Conservation (phyloP, 2,113 vertebrate genomes). For the Anseranas semipalmata region DNA sequence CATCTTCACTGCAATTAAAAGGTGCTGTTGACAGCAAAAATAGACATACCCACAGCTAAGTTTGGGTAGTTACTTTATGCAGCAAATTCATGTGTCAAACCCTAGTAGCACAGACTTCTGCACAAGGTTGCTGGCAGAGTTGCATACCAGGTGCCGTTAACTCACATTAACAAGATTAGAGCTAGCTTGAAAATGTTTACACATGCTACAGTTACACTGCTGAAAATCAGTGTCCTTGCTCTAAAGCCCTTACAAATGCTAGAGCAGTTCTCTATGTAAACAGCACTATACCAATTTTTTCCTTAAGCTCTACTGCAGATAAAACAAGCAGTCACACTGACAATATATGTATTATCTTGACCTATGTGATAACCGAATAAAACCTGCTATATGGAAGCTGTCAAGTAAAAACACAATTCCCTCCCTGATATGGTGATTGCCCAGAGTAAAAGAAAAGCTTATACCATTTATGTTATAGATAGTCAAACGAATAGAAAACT, state of each 20-base stretch:
- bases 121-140: not conserved
- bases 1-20: not conserved
- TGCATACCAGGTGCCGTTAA: not conserved
- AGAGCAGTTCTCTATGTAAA: not conserved
- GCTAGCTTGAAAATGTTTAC: not conserved
- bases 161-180: not conserved
- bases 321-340: not conserved
- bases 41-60: not conserved
- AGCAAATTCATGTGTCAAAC: not conserved
- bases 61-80: not conserved
- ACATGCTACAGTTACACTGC: not conserved
- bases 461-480: not conserved
- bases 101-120: not conserved
- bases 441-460: not conserved
- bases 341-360: not conserved
- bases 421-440: not conserved
- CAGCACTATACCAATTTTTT: not conserved
- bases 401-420: not conserved
- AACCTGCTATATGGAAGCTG: not conserved
- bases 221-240: not conserved
- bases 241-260: not conserved
- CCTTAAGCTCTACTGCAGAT: not conserved
- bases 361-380: not conserved
- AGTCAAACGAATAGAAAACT: not conserved
- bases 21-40: not conserved